Base-by-base conservation (phyloP, 2,113 vertebrate species). In the Tupaia chinensis region DNA sequence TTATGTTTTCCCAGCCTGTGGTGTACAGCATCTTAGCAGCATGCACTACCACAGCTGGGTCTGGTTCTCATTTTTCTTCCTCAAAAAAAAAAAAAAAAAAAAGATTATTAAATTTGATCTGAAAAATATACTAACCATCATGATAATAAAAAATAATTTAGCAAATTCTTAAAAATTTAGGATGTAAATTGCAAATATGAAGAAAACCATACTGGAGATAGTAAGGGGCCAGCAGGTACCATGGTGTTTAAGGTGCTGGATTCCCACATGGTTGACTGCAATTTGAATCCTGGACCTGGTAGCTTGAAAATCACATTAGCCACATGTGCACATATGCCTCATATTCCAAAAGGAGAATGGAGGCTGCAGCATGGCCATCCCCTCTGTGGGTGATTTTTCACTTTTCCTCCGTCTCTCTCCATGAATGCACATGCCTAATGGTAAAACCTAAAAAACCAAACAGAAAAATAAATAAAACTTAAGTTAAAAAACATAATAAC, bases 401-500 rank as follows among this genome's bases (percentile, higher is more conserved):
- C n/a, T 77, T 81, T 70, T 84, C 23, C 54, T 58, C 8, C 4
- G 27, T 27, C 58, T 3, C 61, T 32, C 86, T 89, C 82, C 1
- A 54, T 53, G 93, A 72, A 58, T 90, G 12, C 53, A 94, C 7
- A 27, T 77, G 70, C 27, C 72, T 11, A 5, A 44, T 44, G 44
- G 44, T 69, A 69, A 70, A 14, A 74, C 66, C 80, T 83, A 4
- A 72, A 72, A 27, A 9, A 12, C 58, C 58, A 44, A 44, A 44
- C 44, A 44, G 44, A 44, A 44, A 44, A 44, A 44, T 44, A 44
- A 44, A 3, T 65, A 86, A 76, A 56, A 74, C 22, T 17, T 10
- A 74, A 93, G 66, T 95, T 76, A 79, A 94, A 95, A 76, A 44
- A 44, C 44, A 73, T 44, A 91, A 9, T 60, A 29, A 95, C 14